Conservation (phyloP, 2,113 vertebrate genomes). For the Ameiurus melas region DNA sequence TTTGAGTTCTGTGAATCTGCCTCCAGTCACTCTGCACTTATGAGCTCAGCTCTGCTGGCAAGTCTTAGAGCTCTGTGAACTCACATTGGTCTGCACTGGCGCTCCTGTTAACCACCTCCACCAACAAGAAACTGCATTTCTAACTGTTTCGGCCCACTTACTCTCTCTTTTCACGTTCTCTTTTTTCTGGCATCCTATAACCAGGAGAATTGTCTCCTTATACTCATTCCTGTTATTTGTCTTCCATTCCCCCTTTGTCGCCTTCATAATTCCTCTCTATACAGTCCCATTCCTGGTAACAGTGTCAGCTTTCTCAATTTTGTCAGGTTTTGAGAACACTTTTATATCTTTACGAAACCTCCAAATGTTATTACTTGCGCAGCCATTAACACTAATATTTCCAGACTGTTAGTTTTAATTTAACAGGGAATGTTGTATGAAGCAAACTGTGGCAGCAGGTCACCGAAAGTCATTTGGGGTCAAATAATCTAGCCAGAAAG, state of each 20-base stretch:
- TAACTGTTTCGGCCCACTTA: neutral
- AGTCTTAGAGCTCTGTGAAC: conserved; percentile 2
- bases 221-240: neutral
- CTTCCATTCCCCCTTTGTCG: neutral
- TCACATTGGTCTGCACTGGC: conserved; percentile 25
- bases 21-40: neutral
- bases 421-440: neutral
- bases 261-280: neutral
- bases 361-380: neutral
- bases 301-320: neutral
- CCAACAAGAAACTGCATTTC: neutral
- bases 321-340: neutral
- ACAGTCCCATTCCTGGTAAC: neutral
- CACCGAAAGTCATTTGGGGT: neutral
- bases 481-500: neutral
- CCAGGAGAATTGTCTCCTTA: neutral
- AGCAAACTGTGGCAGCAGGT: neutral
- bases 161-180: neutral
- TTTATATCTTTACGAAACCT: neutral
- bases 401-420: neutral
- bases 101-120: conserved; percentile 23
- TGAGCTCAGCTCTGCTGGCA: conserved; percentile 49
- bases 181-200: neutral
- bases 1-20: conserved; percentile 11
- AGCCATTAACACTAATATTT: neutral